Conservation (phyloP, 2,113 vertebrate species). For the Glaucomys volans region DNA sequence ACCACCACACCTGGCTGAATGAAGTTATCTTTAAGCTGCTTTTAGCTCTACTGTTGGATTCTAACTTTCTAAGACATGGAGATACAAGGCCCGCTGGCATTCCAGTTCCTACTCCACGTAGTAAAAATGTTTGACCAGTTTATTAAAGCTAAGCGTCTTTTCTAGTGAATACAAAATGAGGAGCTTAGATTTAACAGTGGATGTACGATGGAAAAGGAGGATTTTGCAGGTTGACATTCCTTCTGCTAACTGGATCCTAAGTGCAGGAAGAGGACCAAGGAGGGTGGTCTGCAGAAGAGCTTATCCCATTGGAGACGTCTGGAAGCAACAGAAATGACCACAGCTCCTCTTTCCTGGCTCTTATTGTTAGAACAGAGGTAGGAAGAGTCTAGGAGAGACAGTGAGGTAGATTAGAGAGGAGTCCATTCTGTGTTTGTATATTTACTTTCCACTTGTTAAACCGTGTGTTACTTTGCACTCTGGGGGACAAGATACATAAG, state of each 20-base stretch:
- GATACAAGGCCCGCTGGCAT: not conserved
- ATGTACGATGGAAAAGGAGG: not conserved
- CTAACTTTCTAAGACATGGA: not conserved
- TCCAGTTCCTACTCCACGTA: not conserved
- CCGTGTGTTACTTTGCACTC: not conserved
- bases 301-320: not conserved
- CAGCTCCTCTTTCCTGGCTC: not conserved
- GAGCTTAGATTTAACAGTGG: not conserved
- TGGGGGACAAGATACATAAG: not conserved
- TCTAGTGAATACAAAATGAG: not conserved
- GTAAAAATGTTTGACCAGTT: not conserved
- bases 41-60: not conserved
- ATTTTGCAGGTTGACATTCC: not conserved
- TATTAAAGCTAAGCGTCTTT: conserved; percentile 6
- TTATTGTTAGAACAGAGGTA: not conserved
- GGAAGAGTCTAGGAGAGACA: not conserved
- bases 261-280: not conserved
- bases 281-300: not conserved
- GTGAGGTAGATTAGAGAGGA: not conserved
- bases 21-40: not conserved
- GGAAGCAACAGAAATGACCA: not conserved
- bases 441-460: not conserved
- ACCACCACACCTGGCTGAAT: not conserved
- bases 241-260: not conserved
- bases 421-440: not conserved